Base-by-base conservation (phyloP, 2,113 vertebrate species). In the Menidia beryllina region DNA sequence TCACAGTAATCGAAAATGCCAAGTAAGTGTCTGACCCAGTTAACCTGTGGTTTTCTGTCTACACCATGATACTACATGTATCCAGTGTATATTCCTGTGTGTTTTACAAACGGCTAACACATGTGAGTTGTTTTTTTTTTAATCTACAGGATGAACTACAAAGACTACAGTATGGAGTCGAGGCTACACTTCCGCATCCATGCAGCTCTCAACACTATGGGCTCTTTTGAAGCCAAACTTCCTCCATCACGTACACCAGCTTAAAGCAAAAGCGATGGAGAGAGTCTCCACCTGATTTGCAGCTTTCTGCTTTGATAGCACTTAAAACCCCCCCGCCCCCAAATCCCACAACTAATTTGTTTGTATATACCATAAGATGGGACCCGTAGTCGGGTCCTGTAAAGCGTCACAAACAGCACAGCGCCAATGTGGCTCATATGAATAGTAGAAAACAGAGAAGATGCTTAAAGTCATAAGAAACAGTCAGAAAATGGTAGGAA, bases 161-260 rank as follows among this genome's bases (percentile, higher is more conserved):
- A 96, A 88, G 94, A 96, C 66, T 98, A 98, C 84, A 96, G 90
- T n/a, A 95, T 98, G 96, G 96, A 98, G 82, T 97, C 96, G 14
- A 94, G 96, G 62, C 89, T 98, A 25, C 97, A 98, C 81, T 98
- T 98, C 92, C 93, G 96, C 68, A 96, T 97, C 86, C 97, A 98
- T 57, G 96, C 96, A 79, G 94, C 94, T 2, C 94, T 98, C 79
- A 94, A 94, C 79, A 95, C 89, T 43, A 93, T 97, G 91, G 95
- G 86, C 77, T 83, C 85, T 14, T 94, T 83, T 7, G 5, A 71
- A 21, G 80, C 93, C 86, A 88, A 93, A 88, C 86, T 91, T 80
- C 72, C 90, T 83, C 69, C 94, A 86, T 78, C 95, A 24, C 82
- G 77, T 25, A 91, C 45, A 0, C 54, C 84, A 11, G 88, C 86